A percentile compares a stretch with the other conserved stretches of the same genome.
phyloP scores from a whole-genome alignment of 2,113 vertebrate genomes.

The Perca fluviatilis region DNA sequence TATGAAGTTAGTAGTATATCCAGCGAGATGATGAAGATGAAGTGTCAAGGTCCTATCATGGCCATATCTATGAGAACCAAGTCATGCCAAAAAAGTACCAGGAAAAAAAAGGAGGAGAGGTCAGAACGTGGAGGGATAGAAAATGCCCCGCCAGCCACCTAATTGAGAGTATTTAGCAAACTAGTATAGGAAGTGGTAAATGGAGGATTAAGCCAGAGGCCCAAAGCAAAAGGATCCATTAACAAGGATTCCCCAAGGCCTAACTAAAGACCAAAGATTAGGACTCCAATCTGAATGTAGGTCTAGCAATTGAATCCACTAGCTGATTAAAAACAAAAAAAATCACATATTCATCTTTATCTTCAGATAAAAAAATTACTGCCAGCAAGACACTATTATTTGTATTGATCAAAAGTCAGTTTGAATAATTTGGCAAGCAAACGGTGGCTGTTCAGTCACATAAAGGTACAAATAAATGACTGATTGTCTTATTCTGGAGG shows the following conservation, averaged over 20 bases:
- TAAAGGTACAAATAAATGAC: not conserved
- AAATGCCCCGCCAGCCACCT: constrained; percentile 78
- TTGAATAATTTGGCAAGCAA: constrained; percentile 14
- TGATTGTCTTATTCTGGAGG: not conserved
- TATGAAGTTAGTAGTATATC: constrained; percentile 63
- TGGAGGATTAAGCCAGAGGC: constrained; percentile 84
- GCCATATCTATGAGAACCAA: constrained; percentile 56
- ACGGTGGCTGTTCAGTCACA: not conserved
- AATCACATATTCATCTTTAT: constrained; percentile 38
- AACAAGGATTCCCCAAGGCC: constrained; percentile 82
- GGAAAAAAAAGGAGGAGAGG: constrained; percentile 60
- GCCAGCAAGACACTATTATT: constrained; percentile 13
- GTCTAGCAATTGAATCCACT: constrained; percentile 47
- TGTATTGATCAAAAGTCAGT: constrained; percentile 27
- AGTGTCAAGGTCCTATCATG: constrained; percentile 61
- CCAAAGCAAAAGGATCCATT: constrained; percentile 77
- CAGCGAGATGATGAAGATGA: constrained; percentile 64
- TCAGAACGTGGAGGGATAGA: constrained; percentile 66
- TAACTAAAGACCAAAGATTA: constrained; percentile 78
- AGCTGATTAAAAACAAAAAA: constrained; percentile 49
- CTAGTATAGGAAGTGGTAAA: constrained; percentile 80
- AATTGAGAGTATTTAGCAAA: constrained; percentile 85
- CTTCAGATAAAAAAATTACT: constrained; percentile 44
- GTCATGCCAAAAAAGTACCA: constrained; percentile 57
- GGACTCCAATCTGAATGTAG: constrained; percentile 66